Evolutionary conservation across 2,888 invertebrate species (phyloP), one percentile per base, ranked within the genome.

Genomic region (Sarcophaga variegata): DNA sequence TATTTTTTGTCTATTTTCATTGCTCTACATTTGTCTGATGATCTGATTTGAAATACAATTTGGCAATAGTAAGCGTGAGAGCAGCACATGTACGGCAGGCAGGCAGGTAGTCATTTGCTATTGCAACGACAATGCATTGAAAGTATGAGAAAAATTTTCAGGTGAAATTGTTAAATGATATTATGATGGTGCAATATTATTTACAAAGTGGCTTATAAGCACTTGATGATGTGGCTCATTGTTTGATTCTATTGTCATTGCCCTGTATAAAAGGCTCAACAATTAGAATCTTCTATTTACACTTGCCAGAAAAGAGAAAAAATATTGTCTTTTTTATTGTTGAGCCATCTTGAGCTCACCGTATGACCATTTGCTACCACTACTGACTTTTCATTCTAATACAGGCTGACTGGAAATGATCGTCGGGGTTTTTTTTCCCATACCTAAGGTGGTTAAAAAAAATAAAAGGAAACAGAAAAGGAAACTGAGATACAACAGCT

Each of bases 181-280:
- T 37, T 37, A 83, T 81, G 78, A 81, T 84, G 78, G 60, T 64
- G 72, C 77, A 86, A 83, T 70, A 76, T 37, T 37, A 37, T 86
- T 79, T 72, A 80, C 69, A 83, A 83, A 81, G 74, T 83, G 76
- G 79, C 82, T 79, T 82, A 76, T 66, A 78, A 86, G 88, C 88
- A 88, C 88, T 85, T 88, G 78, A 83, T 81, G 79, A 83, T 85
- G 85, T 59, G 83, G 71, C 81, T 69, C 76, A 85, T 87, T 84
- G 83, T 84, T 84, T 54, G 47, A 69, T 49, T 83, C 62, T 74
- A 72, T 79, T 79, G 76, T 84, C 70, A 47, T n/a, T 66, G 75
- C 54, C 66, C 70, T 14, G 25, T 1, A 69, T 25, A 81, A 81
- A 75, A 76, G 76, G 80, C 84, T 81, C 75, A 84, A 80, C 79